A percentile compares a stretch with the other conserved stretches of the same genome.
Evolutionary conservation across 1,140 invertebrate species (phyloP).

Genomic region (Rhyzopertha dominica): DNA sequence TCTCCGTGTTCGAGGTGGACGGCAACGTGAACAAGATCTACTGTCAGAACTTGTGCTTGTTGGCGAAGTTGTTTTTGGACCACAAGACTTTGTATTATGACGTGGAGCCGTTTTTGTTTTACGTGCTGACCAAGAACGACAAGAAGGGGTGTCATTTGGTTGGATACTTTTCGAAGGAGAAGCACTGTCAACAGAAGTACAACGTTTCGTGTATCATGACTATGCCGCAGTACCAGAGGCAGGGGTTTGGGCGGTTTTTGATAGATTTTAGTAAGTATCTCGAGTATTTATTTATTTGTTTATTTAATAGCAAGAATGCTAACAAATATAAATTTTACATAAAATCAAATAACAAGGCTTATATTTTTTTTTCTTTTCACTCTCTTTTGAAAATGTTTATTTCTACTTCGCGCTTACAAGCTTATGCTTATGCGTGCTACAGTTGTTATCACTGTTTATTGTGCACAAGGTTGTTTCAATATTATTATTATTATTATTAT

Average conservation of each 20-base stretch:
- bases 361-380: too few species aligned
- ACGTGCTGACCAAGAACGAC: constrained; percentile 93
- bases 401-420: too few species aligned
- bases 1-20: constrained; percentile 91
- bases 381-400: too few species aligned
- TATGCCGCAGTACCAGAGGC: constrained; percentile 94
- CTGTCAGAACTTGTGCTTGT: constrained; percentile 95
- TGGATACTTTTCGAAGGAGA: constrained; percentile 93
- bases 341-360: too few species aligned
- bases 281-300: constrained; percentile 17
- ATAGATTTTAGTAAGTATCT: constrained; percentile 88
- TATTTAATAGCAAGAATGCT: too few species aligned
- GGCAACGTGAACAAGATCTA: constrained; percentile 97
- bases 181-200: constrained; percentile 96
- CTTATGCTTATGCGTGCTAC: too few species aligned
- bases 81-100: constrained; percentile 99
- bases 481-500: background rate
- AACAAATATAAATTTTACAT: too few species aligned
- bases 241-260: constrained; percentile 93
- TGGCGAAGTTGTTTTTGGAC: constrained; percentile 96
- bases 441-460: too few species aligned
- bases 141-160: constrained; percentile 82
- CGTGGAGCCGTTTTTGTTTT: constrained; percentile 98
- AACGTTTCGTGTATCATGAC: constrained; percentile 99
- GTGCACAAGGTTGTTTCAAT: background rate